A percentile compares a stretch with the other conserved stretches of the same genome.
phyloP scores from a whole-genome alignment of 92 coral and sea anemone species.

The Pocillopora grandis region DNA sequence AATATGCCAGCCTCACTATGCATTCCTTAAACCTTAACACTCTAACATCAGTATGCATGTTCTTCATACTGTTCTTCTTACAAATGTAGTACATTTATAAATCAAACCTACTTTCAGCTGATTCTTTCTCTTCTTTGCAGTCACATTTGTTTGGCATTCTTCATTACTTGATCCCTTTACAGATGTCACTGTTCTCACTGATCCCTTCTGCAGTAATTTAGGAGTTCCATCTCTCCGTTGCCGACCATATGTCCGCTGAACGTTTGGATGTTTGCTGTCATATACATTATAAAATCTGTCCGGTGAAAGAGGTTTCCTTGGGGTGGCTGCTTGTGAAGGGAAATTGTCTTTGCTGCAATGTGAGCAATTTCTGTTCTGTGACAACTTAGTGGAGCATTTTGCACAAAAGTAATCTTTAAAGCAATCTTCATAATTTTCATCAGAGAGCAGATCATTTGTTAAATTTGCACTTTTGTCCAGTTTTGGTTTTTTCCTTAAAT shows the following conservation, averaged over 20 bases:
- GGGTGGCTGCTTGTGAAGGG: slow-evolving; percentile 43
- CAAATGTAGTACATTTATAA: background rate
- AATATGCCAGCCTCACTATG: too few species aligned
- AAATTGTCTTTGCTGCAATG: slow-evolving; percentile 7
- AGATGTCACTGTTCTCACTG: background rate
- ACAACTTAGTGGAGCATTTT: background rate
- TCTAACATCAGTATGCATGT: too few species aligned
- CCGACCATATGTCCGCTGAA: slow-evolving; percentile 8
- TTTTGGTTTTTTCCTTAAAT: slow-evolving; percentile 7
- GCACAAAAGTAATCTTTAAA: slow-evolving; percentile 1
- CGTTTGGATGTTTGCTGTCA: background rate
- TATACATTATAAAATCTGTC: slow-evolving; percentile 15
- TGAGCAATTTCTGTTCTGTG: slow-evolving; percentile 2
- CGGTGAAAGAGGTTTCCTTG: slow-evolving; percentile 30
- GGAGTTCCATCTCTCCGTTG: slow-evolving; percentile 2
- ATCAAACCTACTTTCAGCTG: slow-evolving; percentile 20
- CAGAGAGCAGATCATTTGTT: slow-evolving; percentile 13
- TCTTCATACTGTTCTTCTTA: background rate
- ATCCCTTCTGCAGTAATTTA: background rate
- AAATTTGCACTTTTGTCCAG: background rate
- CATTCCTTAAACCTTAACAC: too few species aligned
- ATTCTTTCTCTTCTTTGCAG: slow-evolving; percentile 25
- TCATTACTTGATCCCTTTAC: background rate
- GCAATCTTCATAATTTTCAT: slow-evolving; percentile 19
- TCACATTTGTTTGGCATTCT: slow-evolving; percentile 3